Evolutionary conservation across 2,888 invertebrate species (phyloP).

Genomic region (Acrobasis consociella): DNA sequence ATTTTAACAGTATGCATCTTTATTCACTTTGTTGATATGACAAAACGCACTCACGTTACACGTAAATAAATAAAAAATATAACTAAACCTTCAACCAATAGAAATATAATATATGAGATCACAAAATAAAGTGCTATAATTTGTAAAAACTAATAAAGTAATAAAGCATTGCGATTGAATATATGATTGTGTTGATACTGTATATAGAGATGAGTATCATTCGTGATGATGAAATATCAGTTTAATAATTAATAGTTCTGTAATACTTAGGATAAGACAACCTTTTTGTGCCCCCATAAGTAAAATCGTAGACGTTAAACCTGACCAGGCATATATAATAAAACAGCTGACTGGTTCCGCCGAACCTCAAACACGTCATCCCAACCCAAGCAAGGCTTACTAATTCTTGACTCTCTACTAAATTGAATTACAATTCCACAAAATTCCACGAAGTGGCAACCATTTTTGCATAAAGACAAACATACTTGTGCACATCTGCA

Average conservation of each 20-base stretch:
- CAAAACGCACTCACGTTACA: slow-evolving; percentile 8
- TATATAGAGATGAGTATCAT: not conserved
- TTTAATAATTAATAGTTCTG: slow-evolving; percentile 21
- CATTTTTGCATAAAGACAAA: not conserved
- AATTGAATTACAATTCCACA: not conserved
- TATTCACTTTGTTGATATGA: not conserved
- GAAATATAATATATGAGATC: slow-evolving; percentile 44
- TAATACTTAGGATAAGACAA: slow-evolving; percentile 42
- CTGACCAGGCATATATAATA: slow-evolving; percentile 8
- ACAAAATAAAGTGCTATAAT: slow-evolving; percentile 41
- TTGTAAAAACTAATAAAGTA: slow-evolving; percentile 30
- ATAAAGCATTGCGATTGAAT: slow-evolving; percentile 31
- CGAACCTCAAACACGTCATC: not conserved
- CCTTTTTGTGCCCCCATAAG: slow-evolving; percentile 37
- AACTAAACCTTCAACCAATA: slow-evolving; percentile 30
- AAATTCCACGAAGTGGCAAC: not conserved
- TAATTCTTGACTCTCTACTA: no score
- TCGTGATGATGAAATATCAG: not conserved
- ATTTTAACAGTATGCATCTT: not conserved
- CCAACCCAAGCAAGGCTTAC: not conserved
- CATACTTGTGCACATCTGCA: not conserved
- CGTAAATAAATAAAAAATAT: slow-evolving; percentile 25
- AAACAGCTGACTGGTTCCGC: not conserved
- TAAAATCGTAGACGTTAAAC: not conserved
- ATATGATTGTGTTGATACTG: not conserved